These are phyloP conservation scores for Drosophila repletoides DNA, from an alignment of 1,140 invertebrate genomes.

Conservation along the genomic window DNA sequence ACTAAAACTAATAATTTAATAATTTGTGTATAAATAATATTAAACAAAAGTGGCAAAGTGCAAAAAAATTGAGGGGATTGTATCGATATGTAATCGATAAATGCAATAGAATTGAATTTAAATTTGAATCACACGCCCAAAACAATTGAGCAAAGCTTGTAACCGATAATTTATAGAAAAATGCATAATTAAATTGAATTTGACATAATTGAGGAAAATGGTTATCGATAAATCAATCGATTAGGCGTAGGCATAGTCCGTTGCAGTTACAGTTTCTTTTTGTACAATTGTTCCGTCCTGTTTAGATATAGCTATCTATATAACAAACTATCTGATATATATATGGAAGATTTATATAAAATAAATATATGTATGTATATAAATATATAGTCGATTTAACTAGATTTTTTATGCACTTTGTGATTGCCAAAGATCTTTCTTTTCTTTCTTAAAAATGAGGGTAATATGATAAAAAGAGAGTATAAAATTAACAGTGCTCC, in stretches of 20 bases:
- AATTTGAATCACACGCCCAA: no score
- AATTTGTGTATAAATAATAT: constrained; percentile 29
- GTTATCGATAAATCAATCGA: no score
- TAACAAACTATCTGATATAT: no score
- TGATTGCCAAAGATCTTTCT: background rate
- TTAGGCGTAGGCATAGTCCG: no score
- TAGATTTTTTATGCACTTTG: constrained; percentile 1
- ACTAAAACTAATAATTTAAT: constrained; percentile 22
- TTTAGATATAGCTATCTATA: no score
- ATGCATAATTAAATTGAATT: no score
- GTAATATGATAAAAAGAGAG: background rate
- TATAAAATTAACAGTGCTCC: background rate
- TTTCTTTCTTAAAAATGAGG: background rate
- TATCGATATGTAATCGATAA: background rate
- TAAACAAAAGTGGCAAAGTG: constrained; percentile 41
- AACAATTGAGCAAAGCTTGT: no score
- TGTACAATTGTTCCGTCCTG: no score
- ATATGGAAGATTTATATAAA: background rate
- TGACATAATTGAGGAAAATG: no score
- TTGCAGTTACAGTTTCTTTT: no score
- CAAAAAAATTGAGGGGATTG: background rate
- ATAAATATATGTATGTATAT: background rate
- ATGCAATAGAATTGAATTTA: constrained; percentile 10
- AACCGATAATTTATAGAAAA: no score
- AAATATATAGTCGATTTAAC: no score